Percentiles rank a stretch among this genome's conserved stretches.
phyloP scores from a whole-genome alignment of 2,797 vertebrate genomes.

The Numenius phaeopus region DNA sequence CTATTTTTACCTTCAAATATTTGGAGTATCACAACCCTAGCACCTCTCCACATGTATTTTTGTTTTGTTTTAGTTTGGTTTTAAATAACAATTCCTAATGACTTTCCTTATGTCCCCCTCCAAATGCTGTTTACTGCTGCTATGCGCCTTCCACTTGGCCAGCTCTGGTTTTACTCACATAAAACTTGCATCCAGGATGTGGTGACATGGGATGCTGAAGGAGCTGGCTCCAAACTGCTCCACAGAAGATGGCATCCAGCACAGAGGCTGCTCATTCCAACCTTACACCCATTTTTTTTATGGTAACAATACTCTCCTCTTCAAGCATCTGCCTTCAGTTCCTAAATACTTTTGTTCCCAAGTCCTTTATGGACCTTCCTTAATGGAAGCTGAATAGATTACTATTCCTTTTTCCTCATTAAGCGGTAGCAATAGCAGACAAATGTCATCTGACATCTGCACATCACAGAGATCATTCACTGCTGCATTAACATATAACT shows the following conservation, averaged over 20 bases:
- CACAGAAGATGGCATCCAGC: background rate
- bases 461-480: background rate
- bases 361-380: background rate
- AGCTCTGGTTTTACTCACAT: background rate
- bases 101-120: background rate
- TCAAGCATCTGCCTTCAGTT: background rate
- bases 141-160: accelerated
- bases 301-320: too few species aligned
- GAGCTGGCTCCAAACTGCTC: background rate
- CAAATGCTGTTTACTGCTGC: accelerated
- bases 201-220: background rate
- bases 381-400: background rate
- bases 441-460: background rate
- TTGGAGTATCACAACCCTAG: background rate
- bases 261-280: background rate
- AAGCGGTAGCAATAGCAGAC: background rate
- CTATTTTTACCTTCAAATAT: background rate
- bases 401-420: background rate
- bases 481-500: background rate
- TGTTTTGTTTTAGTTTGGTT: background rate
- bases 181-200: background rate
- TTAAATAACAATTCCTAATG: background rate
- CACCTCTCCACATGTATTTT: background rate
- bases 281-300: background rate
- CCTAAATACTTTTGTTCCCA: background rate